A percentile compares a stretch with the other conserved stretches of the same genome.
Evolutionary conservation across 2,888 invertebrate genomes (phyloP).

Genomic region (Chesias legatella): DNA sequence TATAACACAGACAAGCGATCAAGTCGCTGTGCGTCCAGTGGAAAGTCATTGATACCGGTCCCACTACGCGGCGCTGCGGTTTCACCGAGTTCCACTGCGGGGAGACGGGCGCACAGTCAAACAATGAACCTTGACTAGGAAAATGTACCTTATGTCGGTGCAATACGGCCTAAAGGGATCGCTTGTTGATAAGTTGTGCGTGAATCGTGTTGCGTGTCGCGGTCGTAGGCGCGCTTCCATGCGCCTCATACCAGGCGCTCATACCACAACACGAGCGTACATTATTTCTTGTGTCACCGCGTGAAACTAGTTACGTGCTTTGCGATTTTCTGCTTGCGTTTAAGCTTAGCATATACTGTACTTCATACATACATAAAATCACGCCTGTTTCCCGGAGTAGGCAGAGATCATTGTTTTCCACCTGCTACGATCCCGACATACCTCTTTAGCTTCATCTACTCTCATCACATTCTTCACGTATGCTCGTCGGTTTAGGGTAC

Average conservation of each 20-base stretch:
- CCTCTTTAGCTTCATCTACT: no score
- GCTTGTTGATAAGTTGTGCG: constrained; percentile 22
- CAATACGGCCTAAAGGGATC: constrained; percentile 1
- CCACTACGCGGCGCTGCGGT: constrained; percentile 30
- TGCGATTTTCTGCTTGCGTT: constrained; percentile 11
- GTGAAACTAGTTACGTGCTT: constrained; percentile 19
- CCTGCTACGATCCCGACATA: no score
- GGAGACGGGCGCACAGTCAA: constrained; percentile 23
- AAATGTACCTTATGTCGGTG: constrained; percentile 3
- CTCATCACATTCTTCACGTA: no score
- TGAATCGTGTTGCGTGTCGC: constrained; percentile 32
- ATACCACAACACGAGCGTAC: constrained; percentile 35
- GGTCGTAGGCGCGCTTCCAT: constrained; percentile 51
- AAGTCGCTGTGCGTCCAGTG: constrained; percentile 10
- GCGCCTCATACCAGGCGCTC: constrained; percentile 60
- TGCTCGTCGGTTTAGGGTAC: no score
- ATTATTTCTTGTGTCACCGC: constrained; percentile 15
- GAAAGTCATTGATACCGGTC: constrained; percentile 35
- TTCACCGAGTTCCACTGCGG: constrained; percentile 32
- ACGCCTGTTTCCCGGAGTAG: no score
- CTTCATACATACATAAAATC: no score
- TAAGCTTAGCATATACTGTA: constrained; percentile 2
- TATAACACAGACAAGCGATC: constrained; percentile 1
- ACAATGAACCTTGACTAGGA: constrained; percentile 1
- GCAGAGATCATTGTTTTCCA: no score